phyloP scores from a whole-genome alignment of 1,140 invertebrate genomes.

The Lepidurus apus region DNA sequence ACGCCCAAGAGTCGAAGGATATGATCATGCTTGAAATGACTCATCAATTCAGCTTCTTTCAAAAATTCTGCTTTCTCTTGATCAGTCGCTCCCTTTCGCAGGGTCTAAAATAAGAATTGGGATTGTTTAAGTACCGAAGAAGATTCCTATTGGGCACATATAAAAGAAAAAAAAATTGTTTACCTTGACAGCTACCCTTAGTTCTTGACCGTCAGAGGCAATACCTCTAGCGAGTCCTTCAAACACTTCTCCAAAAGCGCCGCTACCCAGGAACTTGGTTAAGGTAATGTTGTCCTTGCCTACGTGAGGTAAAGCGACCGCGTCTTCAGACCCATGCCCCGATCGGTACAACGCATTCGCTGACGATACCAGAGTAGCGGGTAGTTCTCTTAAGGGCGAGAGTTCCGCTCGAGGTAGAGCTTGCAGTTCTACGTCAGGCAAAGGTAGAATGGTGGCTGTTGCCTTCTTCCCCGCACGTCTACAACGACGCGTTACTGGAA shows the following conservation, averaged over 20 bases:
- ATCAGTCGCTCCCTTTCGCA: constrained; percentile 84
- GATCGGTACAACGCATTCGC: constrained; percentile 67
- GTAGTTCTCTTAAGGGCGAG: constrained; percentile 78
- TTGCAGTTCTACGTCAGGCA: constrained; percentile 63
- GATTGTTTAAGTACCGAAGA: no score
- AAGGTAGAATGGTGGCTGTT: constrained; percentile 45
- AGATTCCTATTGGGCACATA: background rate
- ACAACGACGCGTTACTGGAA: constrained; percentile 42
- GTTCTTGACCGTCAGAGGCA: constrained; percentile 48
- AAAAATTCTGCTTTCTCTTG: constrained; percentile 89
- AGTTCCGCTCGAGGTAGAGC: constrained; percentile 44
- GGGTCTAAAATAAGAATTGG: constrained; percentile 55
- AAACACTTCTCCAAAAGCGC: constrained; percentile 95
- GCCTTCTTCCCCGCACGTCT: constrained; percentile 43
- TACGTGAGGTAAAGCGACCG: constrained; percentile 75
- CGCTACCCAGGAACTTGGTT: constrained; percentile 83
- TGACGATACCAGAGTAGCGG: constrained; percentile 66
- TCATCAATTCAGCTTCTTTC: constrained; percentile 95
- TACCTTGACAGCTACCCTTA: constrained; percentile 80
- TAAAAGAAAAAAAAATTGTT: constrained; percentile 31
- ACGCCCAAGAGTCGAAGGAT: constrained; percentile 88
- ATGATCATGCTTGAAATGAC: constrained; percentile 92
- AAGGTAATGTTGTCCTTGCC: constrained; percentile 70
- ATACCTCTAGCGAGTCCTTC: constrained; percentile 69
- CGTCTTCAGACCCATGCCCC: constrained; percentile 53